A percentile compares a stretch with the other conserved stretches of the same genome.
Evolutionary conservation across 2,113 vertebrate genomes (phyloP).

Genomic region (Sinosuthora webbiana): DNA sequence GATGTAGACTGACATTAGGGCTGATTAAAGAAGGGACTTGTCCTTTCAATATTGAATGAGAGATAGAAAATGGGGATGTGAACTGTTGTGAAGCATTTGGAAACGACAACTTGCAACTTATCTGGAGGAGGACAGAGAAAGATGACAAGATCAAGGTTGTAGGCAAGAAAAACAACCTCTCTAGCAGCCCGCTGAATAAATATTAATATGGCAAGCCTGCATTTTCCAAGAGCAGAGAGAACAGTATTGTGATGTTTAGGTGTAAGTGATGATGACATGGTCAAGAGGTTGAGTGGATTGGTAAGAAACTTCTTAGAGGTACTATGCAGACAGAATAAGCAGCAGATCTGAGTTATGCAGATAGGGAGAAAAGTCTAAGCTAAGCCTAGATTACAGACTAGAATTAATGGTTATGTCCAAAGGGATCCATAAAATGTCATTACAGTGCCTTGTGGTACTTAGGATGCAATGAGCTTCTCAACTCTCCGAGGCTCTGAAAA

Average conservation of each 20-base stretch:
- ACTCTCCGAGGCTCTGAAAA: background rate
- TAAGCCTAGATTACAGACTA: background rate
- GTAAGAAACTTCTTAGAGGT: background rate
- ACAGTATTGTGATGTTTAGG: background rate
- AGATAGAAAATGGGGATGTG: background rate
- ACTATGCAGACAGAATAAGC: background rate
- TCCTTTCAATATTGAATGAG: conserved; percentile 1
- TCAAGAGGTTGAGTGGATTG: background rate
- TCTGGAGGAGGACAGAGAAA: background rate
- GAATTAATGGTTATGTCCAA: background rate
- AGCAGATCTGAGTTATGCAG: background rate
- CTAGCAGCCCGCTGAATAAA: background rate
- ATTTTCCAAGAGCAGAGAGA: background rate
- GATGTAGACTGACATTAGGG: background rate
- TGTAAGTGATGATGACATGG: background rate
- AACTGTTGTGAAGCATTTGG: background rate
- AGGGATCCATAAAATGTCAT: background rate
- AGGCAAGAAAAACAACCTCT: conserved; percentile 10
- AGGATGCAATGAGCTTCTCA: background rate
- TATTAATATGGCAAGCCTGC: background rate
- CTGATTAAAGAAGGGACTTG: background rate
- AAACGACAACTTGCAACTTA: background rate
- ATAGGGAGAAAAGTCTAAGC: background rate
- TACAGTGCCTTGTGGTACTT: background rate
- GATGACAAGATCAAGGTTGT: background rate